Evolutionary conservation across 2,113 vertebrate species (phyloP), one percentile per base, ranked within the genome.

Genomic region (Pseudopipra pipra): DNA sequence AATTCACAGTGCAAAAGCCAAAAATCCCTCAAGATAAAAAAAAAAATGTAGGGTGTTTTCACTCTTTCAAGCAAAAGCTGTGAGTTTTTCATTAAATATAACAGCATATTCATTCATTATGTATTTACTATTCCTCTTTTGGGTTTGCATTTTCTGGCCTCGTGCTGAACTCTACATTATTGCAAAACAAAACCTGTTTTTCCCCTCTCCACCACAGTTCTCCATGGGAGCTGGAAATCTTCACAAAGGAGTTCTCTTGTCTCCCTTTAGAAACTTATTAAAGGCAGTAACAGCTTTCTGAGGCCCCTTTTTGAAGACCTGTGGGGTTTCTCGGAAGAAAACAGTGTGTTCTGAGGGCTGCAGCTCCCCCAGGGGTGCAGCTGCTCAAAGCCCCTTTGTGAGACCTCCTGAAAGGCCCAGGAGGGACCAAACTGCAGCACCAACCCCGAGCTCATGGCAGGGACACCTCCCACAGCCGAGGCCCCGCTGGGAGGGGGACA

Each of bases 261-360:
- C 90, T 93, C 76, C 89, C 79, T 97, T 97, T 33, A 79, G 91
- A 76, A 75, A n/a, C 77, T 61, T 92, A 62, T 56, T 78, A 23
- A 35, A 89, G 90, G 6, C 92, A 95, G 91, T 47, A 72, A 87
- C 85, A 96, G 95, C 77, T 70, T 89, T 96, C 65, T 90, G 93
- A 90, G 95, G 76, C 78, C 87, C 68, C 46, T 95, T 97, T 92
- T 30, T 59, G 87, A 95, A 88, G 87, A 81, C 85, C 92, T 76
- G 95, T 91, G 82, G 79, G 92, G 91, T 96, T 84, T 82, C 87
- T 96, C 94, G 95, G 96, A 97, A 97, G 97, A 78, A 92, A 97
- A 97, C 95, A 91, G 92, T 17, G 54, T 77, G 8, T 62, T 27
- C 96, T 30, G 87, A 96, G 66, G 77, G 49, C 82, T 81, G 16